Conservation (phyloP, 2,888 invertebrate species). For the Lingula anatina region DNA sequence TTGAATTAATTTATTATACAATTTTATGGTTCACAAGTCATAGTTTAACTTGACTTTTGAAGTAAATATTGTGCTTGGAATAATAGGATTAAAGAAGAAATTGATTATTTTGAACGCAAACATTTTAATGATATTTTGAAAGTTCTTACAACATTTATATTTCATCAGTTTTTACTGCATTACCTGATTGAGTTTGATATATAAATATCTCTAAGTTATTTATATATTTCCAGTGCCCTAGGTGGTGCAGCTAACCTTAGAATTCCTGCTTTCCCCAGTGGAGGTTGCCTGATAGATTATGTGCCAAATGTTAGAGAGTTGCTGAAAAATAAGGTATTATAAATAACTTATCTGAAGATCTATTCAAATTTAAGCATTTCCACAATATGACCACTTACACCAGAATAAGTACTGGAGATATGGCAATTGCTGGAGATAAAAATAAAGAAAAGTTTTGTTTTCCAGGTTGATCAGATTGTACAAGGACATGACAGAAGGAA, state of each 20-base stretch:
- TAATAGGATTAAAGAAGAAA: too few species aligned
- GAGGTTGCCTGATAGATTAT: conserved; percentile 50
- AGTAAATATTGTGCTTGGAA: too few species aligned
- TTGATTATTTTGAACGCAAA: too few species aligned
- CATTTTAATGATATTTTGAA: too few species aligned
- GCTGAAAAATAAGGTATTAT: conserved; percentile 47
- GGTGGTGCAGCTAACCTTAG: conserved; percentile 50
- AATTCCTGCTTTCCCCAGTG: conserved; percentile 55
- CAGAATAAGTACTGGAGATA: not conserved
- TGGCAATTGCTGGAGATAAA: not conserved
- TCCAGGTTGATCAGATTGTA: conserved; percentile 35
- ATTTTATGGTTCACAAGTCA: too few species aligned
- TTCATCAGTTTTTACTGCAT: too few species aligned
- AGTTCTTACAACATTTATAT: too few species aligned
- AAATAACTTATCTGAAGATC: too few species aligned
- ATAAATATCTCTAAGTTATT: not conserved
- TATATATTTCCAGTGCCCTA: conserved; percentile 43
- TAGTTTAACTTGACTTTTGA: too few species aligned
- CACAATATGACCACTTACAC: not conserved
- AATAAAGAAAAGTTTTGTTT: conserved; percentile 4
- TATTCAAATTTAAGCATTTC: not conserved
- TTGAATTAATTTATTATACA: too few species aligned
- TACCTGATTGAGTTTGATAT: not conserved
- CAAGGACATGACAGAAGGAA: conserved; percentile 52
- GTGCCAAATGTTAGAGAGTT: conserved; percentile 45